Conservation (phyloP, 2,113 vertebrate species). For the Malaclemys terrapin region DNA sequence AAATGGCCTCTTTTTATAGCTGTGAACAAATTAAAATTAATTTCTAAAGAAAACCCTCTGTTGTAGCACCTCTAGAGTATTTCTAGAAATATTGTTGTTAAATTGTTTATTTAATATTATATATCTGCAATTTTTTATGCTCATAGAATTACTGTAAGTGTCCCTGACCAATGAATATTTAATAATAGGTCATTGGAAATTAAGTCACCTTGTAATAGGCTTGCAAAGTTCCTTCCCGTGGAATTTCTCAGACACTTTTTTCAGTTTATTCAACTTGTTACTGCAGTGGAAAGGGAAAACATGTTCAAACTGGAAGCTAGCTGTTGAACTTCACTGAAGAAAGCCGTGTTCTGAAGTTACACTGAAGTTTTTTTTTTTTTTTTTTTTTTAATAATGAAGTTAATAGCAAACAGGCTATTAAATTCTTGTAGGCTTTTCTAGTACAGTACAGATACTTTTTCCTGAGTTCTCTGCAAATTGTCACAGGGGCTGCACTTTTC, state of each 20-base stretch:
- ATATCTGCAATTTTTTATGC: not conserved
- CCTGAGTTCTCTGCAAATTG: not conserved
- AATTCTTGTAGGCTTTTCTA: not conserved
- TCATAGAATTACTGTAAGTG: not conserved
- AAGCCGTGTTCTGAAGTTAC: not conserved
- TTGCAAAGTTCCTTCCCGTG: not conserved
- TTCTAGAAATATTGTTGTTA: not conserved
- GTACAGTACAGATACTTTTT: not conserved
- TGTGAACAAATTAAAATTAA: not conserved
- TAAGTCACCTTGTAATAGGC: not conserved
- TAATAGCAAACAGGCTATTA: not conserved
- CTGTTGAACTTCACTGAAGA: not conserved
- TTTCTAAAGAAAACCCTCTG: not conserved
- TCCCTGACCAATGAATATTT: not conserved
- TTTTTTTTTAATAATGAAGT: not conserved
- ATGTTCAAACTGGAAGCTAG: not conserved
- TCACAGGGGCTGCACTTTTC: not conserved
- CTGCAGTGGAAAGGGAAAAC: not conserved
- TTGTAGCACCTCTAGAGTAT: not conserved
- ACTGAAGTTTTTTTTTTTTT: not conserved
- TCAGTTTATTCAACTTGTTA: not conserved
- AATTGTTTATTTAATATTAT: not conserved
- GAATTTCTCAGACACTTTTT: not conserved
- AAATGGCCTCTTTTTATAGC: not conserved
- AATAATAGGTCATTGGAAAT: not conserved